Percentiles rank a stretch among this genome's conserved stretches.
Conservation (phyloP, 2,113 vertebrate species). For the Mobula hypostoma region DNA sequence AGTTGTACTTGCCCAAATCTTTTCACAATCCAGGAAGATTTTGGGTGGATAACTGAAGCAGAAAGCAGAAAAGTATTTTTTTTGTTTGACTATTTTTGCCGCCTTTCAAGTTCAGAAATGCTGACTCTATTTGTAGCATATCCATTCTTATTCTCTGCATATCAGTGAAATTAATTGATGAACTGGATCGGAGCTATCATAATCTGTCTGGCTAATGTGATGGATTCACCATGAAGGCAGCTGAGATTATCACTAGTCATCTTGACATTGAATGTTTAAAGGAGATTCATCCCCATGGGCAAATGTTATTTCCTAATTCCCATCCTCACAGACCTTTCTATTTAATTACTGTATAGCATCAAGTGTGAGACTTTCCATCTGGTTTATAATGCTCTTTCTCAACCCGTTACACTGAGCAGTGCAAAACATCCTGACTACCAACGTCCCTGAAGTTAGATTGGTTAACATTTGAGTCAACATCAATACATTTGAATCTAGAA, state of each 20-base stretch:
- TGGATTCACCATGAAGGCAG: background rate
- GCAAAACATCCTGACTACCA: background rate
- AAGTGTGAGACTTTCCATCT: background rate
- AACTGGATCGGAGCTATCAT: background rate
- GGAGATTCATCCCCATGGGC: background rate
- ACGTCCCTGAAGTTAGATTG: background rate
- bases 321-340: background rate
- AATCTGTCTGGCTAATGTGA: background rate
- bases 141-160: background rate
- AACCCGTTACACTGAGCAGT: background rate
- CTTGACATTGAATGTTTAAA: background rate
- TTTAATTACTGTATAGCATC: background rate
- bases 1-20: background rate
- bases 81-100: background rate
- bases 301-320: background rate
- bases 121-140: background rate
- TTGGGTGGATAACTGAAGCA: background rate
- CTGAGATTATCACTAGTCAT: background rate
- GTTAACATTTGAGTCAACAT: background rate
- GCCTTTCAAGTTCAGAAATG: background rate
- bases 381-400: background rate
- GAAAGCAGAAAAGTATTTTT: background rate
- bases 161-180: background rate
- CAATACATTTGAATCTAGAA: background rate
- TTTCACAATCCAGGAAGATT: background rate